Conservation (phyloP, 2,113 vertebrate species). For the Pituophis catenifer region DNA sequence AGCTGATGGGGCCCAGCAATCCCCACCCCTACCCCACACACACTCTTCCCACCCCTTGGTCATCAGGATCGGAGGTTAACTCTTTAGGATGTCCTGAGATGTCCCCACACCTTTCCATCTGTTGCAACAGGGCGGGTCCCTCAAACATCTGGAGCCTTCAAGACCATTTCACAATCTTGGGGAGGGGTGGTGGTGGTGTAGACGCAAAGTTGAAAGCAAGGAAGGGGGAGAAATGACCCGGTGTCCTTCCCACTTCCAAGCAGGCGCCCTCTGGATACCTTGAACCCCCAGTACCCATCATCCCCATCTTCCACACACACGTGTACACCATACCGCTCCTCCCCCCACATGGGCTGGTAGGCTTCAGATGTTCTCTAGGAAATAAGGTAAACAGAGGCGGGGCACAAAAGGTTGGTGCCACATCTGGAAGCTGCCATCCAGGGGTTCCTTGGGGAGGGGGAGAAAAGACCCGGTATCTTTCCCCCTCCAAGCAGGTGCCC, state of each 20-base stretch:
- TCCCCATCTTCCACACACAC: not conserved
- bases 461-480: not conserved
- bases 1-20: not conserved
- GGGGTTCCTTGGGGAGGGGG: not conserved
- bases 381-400: not conserved
- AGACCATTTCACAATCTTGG: no score
- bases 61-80: not conserved
- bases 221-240: not conserved
- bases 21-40: no score
- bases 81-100: not conserved
- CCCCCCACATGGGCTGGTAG: not conserved
- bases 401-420: not conserved
- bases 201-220: not conserved
- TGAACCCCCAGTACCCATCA: not conserved
- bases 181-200: not conserved
- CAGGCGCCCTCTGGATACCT: not conserved
- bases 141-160: not conserved
- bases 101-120: not conserved
- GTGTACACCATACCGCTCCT: no score
- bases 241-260: not conserved
- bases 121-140: not conserved
- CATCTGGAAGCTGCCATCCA: not conserved
- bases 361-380: not conserved
- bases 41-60: no score
- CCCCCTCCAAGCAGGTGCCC: no score